A percentile compares a stretch with the other conserved stretches of the same genome.
Evolutionary conservation across 2,888 invertebrate species (phyloP).

Genomic region (Chloromyia formosa): DNA sequence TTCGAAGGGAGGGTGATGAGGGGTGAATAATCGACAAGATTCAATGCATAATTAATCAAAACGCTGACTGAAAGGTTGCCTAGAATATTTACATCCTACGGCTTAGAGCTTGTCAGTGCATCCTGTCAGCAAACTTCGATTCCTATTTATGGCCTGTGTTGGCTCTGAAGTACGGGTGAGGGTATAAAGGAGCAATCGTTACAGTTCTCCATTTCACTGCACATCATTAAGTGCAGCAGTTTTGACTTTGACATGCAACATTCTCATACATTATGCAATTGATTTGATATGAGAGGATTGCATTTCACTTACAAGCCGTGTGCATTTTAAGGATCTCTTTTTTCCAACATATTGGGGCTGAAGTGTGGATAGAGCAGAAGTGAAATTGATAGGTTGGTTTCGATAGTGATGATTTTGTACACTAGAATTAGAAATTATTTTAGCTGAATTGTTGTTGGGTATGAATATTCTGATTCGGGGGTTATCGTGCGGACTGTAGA

Average conservation of each 20-base stretch:
- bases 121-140: constrained; percentile 11
- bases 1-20: not conserved
- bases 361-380: not conserved
- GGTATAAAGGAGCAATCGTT: not conserved
- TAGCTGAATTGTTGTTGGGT: too few relatives aligned
- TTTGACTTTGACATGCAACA: constrained; percentile 39
- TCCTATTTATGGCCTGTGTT: not conserved
- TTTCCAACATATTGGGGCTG: too few relatives aligned
- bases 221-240: constrained; percentile 1
- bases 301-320: constrained; percentile 19
- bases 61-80: constrained; percentile 28
- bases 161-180: not conserved
- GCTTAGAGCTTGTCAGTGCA: not conserved
- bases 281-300: constrained; percentile 5
- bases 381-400: not conserved
- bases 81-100: constrained; percentile 28
- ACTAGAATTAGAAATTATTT: too few relatives aligned
- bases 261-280: constrained; percentile 32
- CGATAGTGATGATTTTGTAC: not conserved
- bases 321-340: not conserved
- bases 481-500: too few relatives aligned
- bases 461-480: too few relatives aligned
- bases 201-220: not conserved
- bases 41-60: constrained; percentile 37
- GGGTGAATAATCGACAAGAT: constrained; percentile 40